phyloP scores from a whole-genome alignment of 2,797 vertebrate species.

The Chaenodraco wilsoni region DNA sequence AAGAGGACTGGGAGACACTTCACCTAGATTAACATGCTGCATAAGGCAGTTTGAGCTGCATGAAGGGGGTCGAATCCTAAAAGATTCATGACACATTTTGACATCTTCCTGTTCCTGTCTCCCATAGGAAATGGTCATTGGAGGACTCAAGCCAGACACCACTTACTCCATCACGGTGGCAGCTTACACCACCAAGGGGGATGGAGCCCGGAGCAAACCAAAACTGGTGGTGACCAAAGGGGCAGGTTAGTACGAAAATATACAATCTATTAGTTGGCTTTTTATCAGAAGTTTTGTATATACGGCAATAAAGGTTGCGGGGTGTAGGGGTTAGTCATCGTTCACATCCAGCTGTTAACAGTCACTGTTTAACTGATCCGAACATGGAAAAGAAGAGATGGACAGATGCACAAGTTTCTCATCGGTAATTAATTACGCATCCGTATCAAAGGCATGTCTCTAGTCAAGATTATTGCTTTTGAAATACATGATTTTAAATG shows the following conservation, averaged over 20 bases:
- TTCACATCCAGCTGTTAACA: constrained; percentile 1
- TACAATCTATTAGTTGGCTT: constrained; percentile 25
- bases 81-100: constrained; percentile 57
- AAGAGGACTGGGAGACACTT: constrained; percentile 58
- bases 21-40: constrained; percentile 60
- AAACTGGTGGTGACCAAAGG: constrained; percentile 94
- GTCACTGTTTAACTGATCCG: background rate
- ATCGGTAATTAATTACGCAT: background rate
- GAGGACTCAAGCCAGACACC: constrained; percentile 94
- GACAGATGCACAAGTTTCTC: background rate
- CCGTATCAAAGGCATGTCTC: background rate
- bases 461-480: constrained; percentile 15
- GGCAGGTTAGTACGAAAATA: constrained; percentile 86
- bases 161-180: constrained; percentile 97
- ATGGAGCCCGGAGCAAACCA: constrained; percentile 96
- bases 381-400: constrained; percentile 16
- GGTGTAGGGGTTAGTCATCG: background rate
- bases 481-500: constrained; percentile 6
- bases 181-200: constrained; percentile 99
- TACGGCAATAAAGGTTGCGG: background rate
- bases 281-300: background rate
- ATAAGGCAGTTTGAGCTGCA: constrained; percentile 56
- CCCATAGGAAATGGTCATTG: constrained; percentile 94
- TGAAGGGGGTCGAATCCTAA: constrained; percentile 57
- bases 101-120: constrained; percentile 58